Evolutionary conservation across 2,888 invertebrate species (phyloP).

Genomic region (Oxyteleia sp.): DNA sequence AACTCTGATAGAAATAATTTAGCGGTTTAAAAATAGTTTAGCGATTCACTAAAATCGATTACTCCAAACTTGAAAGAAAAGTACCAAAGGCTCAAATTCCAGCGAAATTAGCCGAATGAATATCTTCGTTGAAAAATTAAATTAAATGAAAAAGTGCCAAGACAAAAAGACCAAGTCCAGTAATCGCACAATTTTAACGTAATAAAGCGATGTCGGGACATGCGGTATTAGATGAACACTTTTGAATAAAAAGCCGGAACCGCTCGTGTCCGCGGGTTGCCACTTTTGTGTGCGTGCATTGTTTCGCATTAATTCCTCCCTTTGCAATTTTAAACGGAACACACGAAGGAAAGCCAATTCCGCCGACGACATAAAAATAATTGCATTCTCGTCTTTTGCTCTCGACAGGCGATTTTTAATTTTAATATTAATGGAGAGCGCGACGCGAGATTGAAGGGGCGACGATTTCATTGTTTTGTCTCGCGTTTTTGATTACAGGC

Average conservation of each 20-base stretch:
- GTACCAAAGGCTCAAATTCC: too few species aligned
- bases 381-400: conserved; percentile 25
- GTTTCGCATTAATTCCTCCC: conserved; percentile 27
- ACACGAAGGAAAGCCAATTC: conserved; percentile 30
- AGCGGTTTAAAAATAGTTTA: too few species aligned
- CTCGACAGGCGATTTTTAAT: conserved; percentile 35
- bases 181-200: too few species aligned
- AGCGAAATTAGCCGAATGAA: too few species aligned
- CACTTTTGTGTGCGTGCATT: conserved; percentile 17
- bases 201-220: too few species aligned
- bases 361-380: conserved; percentile 42
- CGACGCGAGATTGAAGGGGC: conserved; percentile 20
- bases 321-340: conserved; percentile 18
- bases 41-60: too few species aligned
- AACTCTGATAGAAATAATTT: too few species aligned
- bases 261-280: conserved; percentile 15
- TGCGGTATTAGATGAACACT: too few species aligned
- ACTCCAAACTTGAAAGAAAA: too few species aligned
- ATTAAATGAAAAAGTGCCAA: too few species aligned
- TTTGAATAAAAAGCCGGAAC: background rate
- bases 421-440: conserved; percentile 47
- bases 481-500: conserved; percentile 16
- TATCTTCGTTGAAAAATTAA: too few species aligned
- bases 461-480: conserved; percentile 35
- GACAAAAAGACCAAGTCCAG: too few species aligned